Evolutionary conservation across 2,113 vertebrate species (phyloP), one percentile per base, ranked within the genome.

Genomic region (Percina caprodes): DNA sequence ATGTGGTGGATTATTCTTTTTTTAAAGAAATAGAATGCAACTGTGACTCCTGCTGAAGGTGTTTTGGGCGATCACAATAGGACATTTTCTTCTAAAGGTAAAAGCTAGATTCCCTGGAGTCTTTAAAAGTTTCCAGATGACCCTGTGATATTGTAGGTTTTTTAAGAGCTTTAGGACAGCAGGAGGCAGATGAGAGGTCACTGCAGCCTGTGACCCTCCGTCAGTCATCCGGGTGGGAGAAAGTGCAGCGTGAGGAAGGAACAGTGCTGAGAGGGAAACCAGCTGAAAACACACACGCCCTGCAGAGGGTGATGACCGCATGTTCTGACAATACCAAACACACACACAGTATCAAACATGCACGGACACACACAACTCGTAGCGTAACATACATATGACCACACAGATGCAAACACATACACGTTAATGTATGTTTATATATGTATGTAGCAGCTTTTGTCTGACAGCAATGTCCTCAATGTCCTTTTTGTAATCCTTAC

Each of bases 271-370:
- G 69, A 87, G 83, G 69, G 78, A 49, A 6, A 79, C 71, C 87
- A 84, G 79, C 86, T 88, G 61, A 84, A 89, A 89, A 91, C 86
- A 88, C 74, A 87, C 14, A 6, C 48, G 3, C 83, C 89, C 91
- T 72, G 86, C 66, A 88, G 89, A 89, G 79, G 72, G 66, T 48
- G 42, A 62, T 35, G 75, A 89, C 90, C 76, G 59, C 48, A 13
- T 76, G 85, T 87, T 66, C 76, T 63, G 2, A 48, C 4, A 59
- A 11, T 42, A 42, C 10, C 33, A 55, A 42, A 15, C 65, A 77
- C 48, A 76, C 68, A 69, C 68, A 74, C 39, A 45, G 18, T 33
- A 39, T 51, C 52, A 78, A 35, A 80, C 69, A 72, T 19, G 26
- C 85, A 59, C 12, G 1, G 26, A 51, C 35, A 73, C 23, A 69